Conservation (phyloP, 1,140 invertebrate genomes). For the Penaeus indicus region DNA sequence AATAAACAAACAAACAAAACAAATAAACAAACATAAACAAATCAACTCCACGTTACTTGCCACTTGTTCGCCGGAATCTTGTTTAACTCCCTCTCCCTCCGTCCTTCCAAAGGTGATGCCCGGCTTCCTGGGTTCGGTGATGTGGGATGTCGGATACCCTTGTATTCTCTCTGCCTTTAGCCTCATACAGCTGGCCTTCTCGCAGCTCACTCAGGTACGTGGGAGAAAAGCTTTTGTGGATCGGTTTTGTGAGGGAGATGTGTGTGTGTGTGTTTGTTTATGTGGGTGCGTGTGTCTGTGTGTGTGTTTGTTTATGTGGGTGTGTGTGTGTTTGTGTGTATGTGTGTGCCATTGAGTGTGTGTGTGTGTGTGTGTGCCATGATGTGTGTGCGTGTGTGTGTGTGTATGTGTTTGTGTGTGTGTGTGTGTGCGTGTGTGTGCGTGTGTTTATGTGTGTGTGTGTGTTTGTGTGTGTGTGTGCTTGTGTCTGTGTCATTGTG, state of each 20-base stretch:
- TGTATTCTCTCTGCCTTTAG: constrained; percentile 76
- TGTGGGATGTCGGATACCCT: constrained; percentile 77
- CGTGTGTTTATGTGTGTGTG: background rate
- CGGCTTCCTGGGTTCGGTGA: constrained; percentile 73
- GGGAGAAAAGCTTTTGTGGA: background rate
- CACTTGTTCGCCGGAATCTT: too few relatives aligned
- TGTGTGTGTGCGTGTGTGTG: background rate
- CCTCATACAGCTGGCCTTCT: constrained; percentile 76
- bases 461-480: background rate
- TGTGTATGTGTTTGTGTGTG: background rate
- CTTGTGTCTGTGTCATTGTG: too few relatives aligned
- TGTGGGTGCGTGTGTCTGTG: background rate
- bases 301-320: background rate
- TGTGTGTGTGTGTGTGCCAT: background rate
- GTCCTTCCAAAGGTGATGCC: constrained; percentile 73
- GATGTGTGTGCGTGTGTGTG: background rate
- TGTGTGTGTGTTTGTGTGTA: background rate
- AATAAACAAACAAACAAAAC: too few relatives aligned
- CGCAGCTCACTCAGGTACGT: constrained; percentile 75
- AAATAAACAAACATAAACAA: too few relatives aligned
- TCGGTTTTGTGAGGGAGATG: background rate
- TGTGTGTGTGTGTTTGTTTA: background rate
- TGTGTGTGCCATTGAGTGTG: background rate
- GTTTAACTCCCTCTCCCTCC: background rate
- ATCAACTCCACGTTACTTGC: too few relatives aligned